Percentiles rank a stretch among this genome's conserved stretches.
These are phyloP conservation scores for Cuculus canorus DNA, from an alignment of 2,797 vertebrate species.

Conservation along the genomic window DNA sequence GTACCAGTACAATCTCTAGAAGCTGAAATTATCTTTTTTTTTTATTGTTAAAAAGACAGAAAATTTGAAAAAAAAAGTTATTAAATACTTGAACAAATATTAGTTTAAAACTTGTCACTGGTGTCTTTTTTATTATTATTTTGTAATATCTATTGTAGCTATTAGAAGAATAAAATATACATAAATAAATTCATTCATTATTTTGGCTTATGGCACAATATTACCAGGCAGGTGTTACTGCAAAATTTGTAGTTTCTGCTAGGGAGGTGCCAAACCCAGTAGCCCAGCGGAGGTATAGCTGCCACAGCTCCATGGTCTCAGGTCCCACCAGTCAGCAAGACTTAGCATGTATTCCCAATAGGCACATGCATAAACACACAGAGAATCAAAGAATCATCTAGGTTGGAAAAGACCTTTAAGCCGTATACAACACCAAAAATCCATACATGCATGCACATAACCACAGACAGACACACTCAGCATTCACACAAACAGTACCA, in stretches of 20 bases:
- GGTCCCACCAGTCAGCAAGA: not conserved
- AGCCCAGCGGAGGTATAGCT: not conserved
- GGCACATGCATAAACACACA: not conserved
- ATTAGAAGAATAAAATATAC: not conserved
- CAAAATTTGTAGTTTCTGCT: not conserved
- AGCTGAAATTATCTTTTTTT: not conserved
- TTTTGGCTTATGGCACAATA: not conserved
- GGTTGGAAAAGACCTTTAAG: too few relatives aligned
- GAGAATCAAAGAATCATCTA: too few relatives aligned
- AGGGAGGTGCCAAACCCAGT: not conserved
- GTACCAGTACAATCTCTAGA: not conserved
- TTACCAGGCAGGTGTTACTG: not conserved
- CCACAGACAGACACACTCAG: not conserved
- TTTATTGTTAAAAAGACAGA: not conserved
- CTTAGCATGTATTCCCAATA: not conserved
- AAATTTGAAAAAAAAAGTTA: not conserved
- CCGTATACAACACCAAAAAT: not conserved
- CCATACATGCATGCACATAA: accelerated
- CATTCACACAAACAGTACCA: not conserved
- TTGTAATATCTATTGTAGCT: not conserved
- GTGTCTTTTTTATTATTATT: not conserved
- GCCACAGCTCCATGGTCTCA: not conserved
- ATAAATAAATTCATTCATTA: not conserved
- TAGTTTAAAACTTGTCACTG: not conserved
- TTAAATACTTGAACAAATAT: not conserved